These are phyloP conservation scores for Gisinianus flammeolus DNA, from an alignment of 2,888 invertebrate species.

Conservation along the genomic window DNA sequence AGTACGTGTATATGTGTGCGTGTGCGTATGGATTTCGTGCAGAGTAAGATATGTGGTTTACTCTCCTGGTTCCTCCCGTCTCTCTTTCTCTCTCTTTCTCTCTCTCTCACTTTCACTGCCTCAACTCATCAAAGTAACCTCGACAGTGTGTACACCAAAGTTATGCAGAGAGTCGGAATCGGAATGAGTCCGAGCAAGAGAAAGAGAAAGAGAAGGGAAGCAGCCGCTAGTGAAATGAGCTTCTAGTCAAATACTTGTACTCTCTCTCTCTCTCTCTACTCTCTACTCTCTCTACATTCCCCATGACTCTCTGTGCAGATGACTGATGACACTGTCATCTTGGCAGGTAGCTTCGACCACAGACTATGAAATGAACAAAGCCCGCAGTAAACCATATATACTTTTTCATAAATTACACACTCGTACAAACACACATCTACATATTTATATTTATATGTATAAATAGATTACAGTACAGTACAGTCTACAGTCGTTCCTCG, in stretches of 20 bases:
- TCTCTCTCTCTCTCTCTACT: too few species aligned
- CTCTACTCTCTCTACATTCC: too few species aligned
- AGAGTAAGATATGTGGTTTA: not conserved
- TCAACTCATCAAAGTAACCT: too few species aligned
- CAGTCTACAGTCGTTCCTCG: not conserved
- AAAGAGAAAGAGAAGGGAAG: too few species aligned
- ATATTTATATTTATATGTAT: not conserved
- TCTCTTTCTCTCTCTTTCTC: not conserved
- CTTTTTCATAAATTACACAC: slow-evolving; percentile 12
- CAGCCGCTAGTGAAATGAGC: too few species aligned
- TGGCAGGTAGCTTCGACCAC: not conserved
- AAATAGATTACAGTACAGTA: not conserved
- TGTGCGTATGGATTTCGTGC: not conserved
- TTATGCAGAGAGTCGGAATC: too few species aligned
- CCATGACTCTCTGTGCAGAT: too few species aligned
- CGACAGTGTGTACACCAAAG: too few species aligned
- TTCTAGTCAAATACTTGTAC: too few species aligned
- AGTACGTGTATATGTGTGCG: not conserved
- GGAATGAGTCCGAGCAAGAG: too few species aligned
- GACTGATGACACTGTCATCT: slow-evolving; percentile 9
- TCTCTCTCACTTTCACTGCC: not conserved
- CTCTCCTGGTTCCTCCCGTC: not conserved
- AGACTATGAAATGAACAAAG: not conserved
- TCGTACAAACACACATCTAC: not conserved
- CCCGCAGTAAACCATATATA: not conserved